phyloP scores from a whole-genome alignment of 2,113 vertebrate species.

The Gallinago media region DNA sequence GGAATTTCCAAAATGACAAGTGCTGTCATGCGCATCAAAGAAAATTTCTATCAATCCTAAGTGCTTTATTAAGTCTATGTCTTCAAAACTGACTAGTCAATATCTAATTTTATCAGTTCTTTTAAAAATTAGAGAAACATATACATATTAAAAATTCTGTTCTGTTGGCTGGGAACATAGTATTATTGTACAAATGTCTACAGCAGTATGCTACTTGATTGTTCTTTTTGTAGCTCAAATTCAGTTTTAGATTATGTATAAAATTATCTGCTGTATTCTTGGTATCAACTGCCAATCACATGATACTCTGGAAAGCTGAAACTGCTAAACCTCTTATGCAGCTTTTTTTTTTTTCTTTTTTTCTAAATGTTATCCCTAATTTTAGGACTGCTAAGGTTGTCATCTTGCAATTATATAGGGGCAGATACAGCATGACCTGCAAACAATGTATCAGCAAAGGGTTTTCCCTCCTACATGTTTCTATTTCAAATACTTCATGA shows the following conservation, averaged over 20 bases:
- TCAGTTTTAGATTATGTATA: conserved; percentile 45
- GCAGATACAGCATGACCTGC: conserved; percentile 67
- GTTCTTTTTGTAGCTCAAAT: conserved; percentile 46
- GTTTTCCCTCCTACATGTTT: conserved; percentile 76
- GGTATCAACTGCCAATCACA: conserved; percentile 27
- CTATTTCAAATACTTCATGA: conserved; percentile 69
- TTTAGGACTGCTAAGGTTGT: conserved; percentile 52
- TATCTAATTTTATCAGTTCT: not conserved
- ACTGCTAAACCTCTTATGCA: not conserved
- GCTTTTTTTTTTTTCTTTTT: not conserved
- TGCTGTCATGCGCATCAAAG: not conserved
- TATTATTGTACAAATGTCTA: conserved; percentile 25
- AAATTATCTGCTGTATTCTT: conserved; percentile 44
- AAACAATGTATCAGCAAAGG: conserved; percentile 71
- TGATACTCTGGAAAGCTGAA: conserved; percentile 49
- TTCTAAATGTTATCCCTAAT: conserved; percentile 35
- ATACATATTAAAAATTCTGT: not conserved
- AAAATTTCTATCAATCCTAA: not conserved
- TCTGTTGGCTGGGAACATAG: not conserved
- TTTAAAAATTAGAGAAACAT: not conserved
- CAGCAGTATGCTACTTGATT: conserved; percentile 4
- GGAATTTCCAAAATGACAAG: not conserved
- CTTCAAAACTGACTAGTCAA: not conserved
- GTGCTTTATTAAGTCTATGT: not conserved
- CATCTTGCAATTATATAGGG: conserved; percentile 56